Evolutionary conservation across 2,888 invertebrate species (phyloP), one percentile per base, ranked within the genome.

Genomic region (Baccha elongata): DNA sequence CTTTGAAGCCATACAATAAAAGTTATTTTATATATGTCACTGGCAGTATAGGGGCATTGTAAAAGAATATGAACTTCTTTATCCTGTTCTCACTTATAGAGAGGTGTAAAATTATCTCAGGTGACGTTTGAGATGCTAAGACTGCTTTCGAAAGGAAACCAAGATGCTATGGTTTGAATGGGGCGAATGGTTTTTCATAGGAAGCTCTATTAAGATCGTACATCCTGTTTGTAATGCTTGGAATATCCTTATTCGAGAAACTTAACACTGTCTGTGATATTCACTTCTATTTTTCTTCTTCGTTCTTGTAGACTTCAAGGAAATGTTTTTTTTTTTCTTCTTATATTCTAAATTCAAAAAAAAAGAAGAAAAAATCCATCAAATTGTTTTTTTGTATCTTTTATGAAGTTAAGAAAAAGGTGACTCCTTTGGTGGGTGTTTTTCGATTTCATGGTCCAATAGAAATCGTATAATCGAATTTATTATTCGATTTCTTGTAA

Each of bases 371-470:
- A 26, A 60, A 42, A 42, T 60, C 42, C 26, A 26, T 60, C 26
- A 42, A 58, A 5, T 13, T 35, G 11, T n/a, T 26, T 42, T 29
- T 40, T 13, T 13, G 37, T 40, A 13, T 40, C 37, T 13, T 19
- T 29, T n/a, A 5, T 1, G 3, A 10, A 32, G 29, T 15, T 3
- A n/a, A 42, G 7, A 3, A 29, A 26, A 23, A 0, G 5, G 58
- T 13, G 44, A 44, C 40, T 15, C 10, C n/a, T n/a, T 21, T 42
- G 48, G 60, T 32, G 48, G 29, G 19, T 44, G 42, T 60, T 62
- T 76, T 81, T 76, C 81, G 71, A 81, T 81, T 81, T 67, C 81
- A 76, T 35, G 75, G 81, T 81, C 48, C 81, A 75, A 75, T 76
- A 60, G 53, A 67, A 58, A 72, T 67, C 42, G 75, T 11, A 72